Evolutionary conservation across 2,797 vertebrate genomes (phyloP).

Genomic region (Schizopygopsis malacanthus): DNA sequence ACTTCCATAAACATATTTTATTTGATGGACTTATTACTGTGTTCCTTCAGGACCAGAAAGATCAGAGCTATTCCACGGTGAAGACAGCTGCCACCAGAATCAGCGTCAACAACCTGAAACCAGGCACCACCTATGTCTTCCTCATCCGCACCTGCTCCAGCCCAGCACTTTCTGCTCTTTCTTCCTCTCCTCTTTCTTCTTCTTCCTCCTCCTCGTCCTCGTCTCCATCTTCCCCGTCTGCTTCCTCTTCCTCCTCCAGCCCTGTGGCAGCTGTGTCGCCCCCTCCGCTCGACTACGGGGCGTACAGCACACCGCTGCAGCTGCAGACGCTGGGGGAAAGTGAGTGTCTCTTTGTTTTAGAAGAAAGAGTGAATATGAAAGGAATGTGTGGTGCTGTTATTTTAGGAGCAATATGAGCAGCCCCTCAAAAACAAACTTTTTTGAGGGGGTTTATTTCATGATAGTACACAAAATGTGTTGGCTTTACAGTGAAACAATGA

Average conservation of each 20-base stretch:
- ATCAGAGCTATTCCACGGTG: slow-evolving; percentile 93
- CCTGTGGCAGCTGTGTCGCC: slow-evolving; percentile 75
- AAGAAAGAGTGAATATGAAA: neutral
- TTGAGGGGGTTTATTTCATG: neutral
- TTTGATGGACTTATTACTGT: neutral
- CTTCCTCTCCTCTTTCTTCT: slow-evolving; percentile 76
- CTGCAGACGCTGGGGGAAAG: slow-evolving; percentile 91
- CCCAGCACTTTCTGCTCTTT: slow-evolving; percentile 67
- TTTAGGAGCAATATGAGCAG: neutral
- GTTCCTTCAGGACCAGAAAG: slow-evolving; percentile 87
- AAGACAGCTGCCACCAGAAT: slow-evolving; percentile 87
- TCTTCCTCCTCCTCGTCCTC: slow-evolving; percentile 76
- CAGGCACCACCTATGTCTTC: slow-evolving; percentile 92
- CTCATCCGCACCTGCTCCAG: slow-evolving; percentile 86
- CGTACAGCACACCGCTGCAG: slow-evolving; percentile 88
- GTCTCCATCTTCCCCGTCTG: slow-evolving; percentile 71
- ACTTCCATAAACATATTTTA: neutral
- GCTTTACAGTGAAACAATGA: slow-evolving; percentile 31
- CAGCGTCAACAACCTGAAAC: slow-evolving; percentile 92
- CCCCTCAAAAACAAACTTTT: neutral
- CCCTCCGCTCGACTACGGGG: slow-evolving; percentile 81
- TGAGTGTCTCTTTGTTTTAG: slow-evolving; percentile 73
- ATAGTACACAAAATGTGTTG: neutral
- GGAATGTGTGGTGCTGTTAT: neutral
- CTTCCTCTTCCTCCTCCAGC: slow-evolving; percentile 65